Base-by-base conservation (phyloP, 2,797 vertebrate species). In the Babyrousa celebensis region DNA sequence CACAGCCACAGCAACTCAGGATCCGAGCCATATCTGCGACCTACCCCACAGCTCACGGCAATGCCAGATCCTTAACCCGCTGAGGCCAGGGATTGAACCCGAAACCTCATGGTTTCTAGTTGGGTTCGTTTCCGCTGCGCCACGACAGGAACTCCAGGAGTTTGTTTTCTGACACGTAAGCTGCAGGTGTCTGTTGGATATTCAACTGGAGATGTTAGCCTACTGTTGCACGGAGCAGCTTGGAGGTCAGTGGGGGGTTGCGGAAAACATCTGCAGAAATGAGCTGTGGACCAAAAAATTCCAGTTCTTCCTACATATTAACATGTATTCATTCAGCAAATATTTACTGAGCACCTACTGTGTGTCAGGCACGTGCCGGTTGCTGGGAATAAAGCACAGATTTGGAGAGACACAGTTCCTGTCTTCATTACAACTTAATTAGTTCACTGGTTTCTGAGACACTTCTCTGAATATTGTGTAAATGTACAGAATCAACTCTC, bases 401-500 rank as follows among this genome's bases (percentile, higher is more conserved):
- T 92, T 67, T 89, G 75, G 63, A 74, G 9, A 91, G 70, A 84
- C 84, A 86, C 23, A 70, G n/a, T 25, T 43, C 63, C 89, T 67
- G 10, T 10, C 71, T 90, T 82, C n/a, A 25, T 80, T 67, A 85
- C 56, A 72, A 70, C 48, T 82, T 78, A 74, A 72, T 84, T 77
- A 88, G 63, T 60, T 92, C 43, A 43, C 70, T 62, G 21, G 79
- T 79, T 95, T 83, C 93, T 43, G 60, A 96, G 88, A 74, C 23
- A 85, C 27, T 94, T 96, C 75, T 89, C 94, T 60, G 70, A 92
- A 75, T 62, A 36, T 72, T 67, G 29, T 89, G 75, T 92, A 89
- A 84, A 93, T 80, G 87, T 5, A 74, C 1, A 85, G 79, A 95
- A 84, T 23, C 94, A 94, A 96, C 95, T 89, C 91, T 85, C 9